Evolutionary conservation across 1,140 invertebrate species (phyloP).

Genomic region (Pseudomyrmex sp.): DNA sequence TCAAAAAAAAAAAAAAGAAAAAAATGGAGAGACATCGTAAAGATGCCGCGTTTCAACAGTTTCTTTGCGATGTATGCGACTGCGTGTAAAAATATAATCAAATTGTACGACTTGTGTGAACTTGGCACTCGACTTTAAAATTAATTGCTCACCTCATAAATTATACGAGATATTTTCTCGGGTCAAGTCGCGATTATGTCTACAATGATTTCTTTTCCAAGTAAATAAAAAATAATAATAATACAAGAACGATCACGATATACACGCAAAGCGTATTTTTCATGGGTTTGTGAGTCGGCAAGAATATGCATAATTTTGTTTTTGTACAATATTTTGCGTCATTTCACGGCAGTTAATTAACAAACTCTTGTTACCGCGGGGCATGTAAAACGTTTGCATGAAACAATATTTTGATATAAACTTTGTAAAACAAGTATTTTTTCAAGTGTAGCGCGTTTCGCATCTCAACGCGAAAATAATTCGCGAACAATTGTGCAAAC

Average conservation of each 20-base stretch:
- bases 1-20: constrained; percentile 27
- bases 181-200: no score
- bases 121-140: no score
- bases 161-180: neutral
- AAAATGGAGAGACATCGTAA: constrained; percentile 26
- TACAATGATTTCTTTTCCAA: neutral
- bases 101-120: no score
- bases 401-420: constrained; percentile 42
- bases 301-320: constrained; percentile 28
- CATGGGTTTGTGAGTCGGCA: neutral
- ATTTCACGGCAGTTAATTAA: constrained; percentile 18
- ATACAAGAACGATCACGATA: neutral
- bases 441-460: constrained; percentile 27
- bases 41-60: neutral
- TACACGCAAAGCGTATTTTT: neutral
- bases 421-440: constrained; percentile 42
- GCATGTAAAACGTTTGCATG: constrained; percentile 4
- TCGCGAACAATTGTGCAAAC: constrained; percentile 38
- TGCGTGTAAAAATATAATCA: neutral
- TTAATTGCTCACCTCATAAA: no score
- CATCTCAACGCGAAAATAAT: constrained; percentile 38
- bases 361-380: neutral
- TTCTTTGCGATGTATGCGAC: neutral
- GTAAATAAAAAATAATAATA: neutral
- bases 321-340: constrained; percentile 14